Evolutionary conservation across 2,797 vertebrate genomes (phyloP), one percentile per base, ranked within the genome.

Genomic region (Pelodytes ibericus): DNA sequence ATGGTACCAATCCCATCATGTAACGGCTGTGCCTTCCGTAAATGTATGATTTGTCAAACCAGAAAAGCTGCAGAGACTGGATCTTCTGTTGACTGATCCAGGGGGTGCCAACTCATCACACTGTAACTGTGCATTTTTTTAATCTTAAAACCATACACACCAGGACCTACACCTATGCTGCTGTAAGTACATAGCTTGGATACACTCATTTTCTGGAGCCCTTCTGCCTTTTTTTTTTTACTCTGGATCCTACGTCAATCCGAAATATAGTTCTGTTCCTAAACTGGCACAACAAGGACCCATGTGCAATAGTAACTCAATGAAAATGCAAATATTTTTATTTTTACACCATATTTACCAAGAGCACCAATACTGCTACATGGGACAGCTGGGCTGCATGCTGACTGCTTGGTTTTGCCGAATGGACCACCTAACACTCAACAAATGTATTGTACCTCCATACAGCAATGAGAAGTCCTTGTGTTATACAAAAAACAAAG

Each of bases 11-110:
- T 22, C 25, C 33, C 25, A 59, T 49, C 24, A 47, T 29, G 47
- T 41, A 27, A 63, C 30, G 27, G 29, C 51, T 56, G 74, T 69
- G 41, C 74, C 74, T 75, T 75, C 26, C 24, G 51, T 44, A 24
- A 58, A 58, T 20, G 44, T 13, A 30, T 57, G 30, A 10, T 22
- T 39, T 18, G 33, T 27, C 25, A 5, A 16, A 49, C 56, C 29
- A 62, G 24, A 44, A 20, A 26, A 6, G 13, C 26, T 53, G 9
- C 9, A 68, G 58, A 49, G 41, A 36, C 36, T 13, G 18, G 27
- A 26, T n/a, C n/a, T n/a, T n/a, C n/a, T n/a, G n/a, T 36, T 36
- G 33, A 36, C 33, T 13, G 5, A 5, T 36, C 13, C 33, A 5
- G 5, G 33, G 5, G 33, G 51, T 30, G 26, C 61, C 67, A 41